phyloP scores from a whole-genome alignment of 2,113 vertebrate genomes.

The Dasyprocta punctata region DNA sequence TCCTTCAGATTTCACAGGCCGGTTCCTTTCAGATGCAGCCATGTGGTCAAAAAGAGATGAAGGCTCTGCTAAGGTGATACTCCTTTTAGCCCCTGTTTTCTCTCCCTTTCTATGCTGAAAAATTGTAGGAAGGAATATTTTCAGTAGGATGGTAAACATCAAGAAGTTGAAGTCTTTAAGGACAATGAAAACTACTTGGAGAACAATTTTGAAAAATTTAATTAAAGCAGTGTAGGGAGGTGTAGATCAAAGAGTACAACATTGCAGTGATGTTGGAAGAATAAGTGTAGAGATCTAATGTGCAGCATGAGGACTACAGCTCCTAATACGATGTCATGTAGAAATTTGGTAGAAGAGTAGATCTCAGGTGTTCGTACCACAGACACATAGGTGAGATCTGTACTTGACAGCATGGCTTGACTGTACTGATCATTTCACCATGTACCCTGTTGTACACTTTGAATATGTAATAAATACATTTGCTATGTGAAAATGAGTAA shows the following conservation, averaged over 20 bases:
- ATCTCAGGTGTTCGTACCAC: not conserved
- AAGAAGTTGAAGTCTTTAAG: conserved; percentile 19
- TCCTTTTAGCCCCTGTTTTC: not conserved
- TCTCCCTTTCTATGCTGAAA: not conserved
- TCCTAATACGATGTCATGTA: not conserved
- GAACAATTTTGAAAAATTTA: not conserved
- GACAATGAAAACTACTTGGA: not conserved
- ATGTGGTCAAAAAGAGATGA: not conserved
- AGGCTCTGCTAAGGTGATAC: not conserved
- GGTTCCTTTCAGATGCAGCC: conserved; percentile 11
- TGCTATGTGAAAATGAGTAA: not conserved
- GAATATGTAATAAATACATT: not conserved
- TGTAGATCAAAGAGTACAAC: not conserved
- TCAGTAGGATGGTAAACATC: conserved; percentile 15
- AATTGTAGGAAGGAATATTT: not conserved
- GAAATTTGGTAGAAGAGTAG: not conserved
- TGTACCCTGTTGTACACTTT: not conserved
- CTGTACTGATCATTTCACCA: not conserved
- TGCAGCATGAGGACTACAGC: not conserved
- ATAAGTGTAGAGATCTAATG: not conserved
- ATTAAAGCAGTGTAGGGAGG: not conserved
- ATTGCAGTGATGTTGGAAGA: not conserved
- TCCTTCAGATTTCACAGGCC: not conserved
- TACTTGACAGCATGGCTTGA: not conserved
- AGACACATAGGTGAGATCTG: not conserved